A percentile compares a stretch with the other conserved stretches of the same genome.
These are phyloP conservation scores for Pharmacophagus antenor DNA, from an alignment of 2,888 invertebrate species.

Conservation along the genomic window DNA sequence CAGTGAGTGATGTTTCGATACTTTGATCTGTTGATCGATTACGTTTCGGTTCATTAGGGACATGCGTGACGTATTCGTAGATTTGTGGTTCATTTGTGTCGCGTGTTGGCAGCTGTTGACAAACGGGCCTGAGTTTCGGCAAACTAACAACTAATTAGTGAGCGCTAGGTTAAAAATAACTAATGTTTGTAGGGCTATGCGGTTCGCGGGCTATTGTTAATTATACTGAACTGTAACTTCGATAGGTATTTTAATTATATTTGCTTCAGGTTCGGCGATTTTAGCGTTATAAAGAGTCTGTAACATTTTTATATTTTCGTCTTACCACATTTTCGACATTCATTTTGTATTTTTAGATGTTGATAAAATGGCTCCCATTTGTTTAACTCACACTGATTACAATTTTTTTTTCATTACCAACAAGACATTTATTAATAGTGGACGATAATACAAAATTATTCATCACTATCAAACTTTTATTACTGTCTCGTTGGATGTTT, in stretches of 20 bases:
- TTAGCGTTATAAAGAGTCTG: too few species aligned
- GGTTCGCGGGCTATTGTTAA: not conserved
- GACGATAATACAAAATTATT: too few species aligned
- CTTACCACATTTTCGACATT: too few species aligned
- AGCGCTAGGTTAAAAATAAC: not conserved
- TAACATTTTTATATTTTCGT: too few species aligned
- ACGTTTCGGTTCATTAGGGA: slow-evolving; percentile 49
- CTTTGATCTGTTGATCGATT: slow-evolving; percentile 49
- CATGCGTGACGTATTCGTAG: slow-evolving; percentile 60
- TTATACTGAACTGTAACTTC: not conserved
- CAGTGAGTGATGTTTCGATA: slow-evolving; percentile 24
- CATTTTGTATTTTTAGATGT: too few species aligned
- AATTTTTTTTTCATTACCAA: too few species aligned
- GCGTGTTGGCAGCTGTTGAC: slow-evolving; percentile 48
- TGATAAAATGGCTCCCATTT: too few species aligned
- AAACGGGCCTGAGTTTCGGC: slow-evolving; percentile 2
- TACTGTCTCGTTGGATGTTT: too few species aligned
- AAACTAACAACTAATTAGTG: slow-evolving; percentile 45
- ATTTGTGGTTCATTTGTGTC: slow-evolving; percentile 52
- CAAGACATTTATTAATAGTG: too few species aligned
- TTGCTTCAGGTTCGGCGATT: too few species aligned
- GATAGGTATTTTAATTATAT: not conserved
- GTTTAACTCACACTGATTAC: too few species aligned
- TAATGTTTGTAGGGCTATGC: not conserved
- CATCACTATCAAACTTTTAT: too few species aligned